These are phyloP conservation scores for Gallinago undulata DNA, from an alignment of 2,113 vertebrate species.

Conservation along the genomic window DNA sequence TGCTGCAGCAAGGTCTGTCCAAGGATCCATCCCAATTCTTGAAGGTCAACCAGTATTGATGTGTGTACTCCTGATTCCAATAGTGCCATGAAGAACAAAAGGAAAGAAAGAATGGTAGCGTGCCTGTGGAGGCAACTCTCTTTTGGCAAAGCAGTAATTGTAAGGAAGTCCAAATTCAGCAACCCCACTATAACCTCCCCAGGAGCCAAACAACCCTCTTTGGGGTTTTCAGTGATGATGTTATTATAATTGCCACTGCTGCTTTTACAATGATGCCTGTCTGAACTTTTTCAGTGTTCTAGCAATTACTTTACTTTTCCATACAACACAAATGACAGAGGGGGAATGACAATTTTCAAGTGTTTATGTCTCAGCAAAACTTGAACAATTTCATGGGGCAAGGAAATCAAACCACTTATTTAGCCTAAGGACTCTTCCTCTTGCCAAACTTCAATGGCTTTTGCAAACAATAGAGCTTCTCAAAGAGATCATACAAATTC, in stretches of 20 bases:
- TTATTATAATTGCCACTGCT: neutral
- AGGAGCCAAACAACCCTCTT: neutral
- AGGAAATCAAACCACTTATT: slow-evolving; percentile 35
- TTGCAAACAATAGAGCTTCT: slow-evolving; percentile 32
- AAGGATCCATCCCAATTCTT: neutral
- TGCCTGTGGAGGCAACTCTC: neutral
- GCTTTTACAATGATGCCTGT: neutral
- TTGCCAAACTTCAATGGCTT: slow-evolving; percentile 1
- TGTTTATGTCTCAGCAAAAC: neutral
- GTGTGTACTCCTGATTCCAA: neutral
- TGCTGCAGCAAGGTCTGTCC: neutral
- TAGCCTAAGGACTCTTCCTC: neutral
- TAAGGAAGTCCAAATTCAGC: neutral
- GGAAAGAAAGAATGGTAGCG: neutral
- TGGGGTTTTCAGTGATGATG: neutral
- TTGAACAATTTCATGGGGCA: neutral
- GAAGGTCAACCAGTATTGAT: neutral
- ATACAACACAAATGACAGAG: neutral
- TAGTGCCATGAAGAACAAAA: neutral
- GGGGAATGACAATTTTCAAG: neutral
- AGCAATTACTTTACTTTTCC: neutral
- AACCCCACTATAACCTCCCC: neutral
- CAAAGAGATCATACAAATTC: slow-evolving; percentile 4
- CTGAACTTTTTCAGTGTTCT: neutral
- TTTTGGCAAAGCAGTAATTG: neutral